Evolutionary conservation across 1,140 invertebrate genomes (phyloP), one percentile per base, ranked within the genome.

Genomic region (Drosophila ironensis): DNA sequence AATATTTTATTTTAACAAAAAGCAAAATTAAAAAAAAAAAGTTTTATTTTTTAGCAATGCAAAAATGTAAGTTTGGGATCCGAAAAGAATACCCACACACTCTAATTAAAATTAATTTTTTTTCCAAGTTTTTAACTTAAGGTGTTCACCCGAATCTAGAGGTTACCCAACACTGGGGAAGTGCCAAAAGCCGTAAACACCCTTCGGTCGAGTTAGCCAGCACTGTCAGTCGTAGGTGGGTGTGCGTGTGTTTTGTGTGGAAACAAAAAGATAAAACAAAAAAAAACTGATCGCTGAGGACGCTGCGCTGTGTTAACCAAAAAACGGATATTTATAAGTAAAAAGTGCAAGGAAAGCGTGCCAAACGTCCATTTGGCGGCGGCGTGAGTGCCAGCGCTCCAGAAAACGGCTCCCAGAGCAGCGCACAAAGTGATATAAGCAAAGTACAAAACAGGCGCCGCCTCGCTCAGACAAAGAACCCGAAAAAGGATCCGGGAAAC

Each of bases 401-500:
- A 57, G 35, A 50, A 45, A 22, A 38, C 24, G 33, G 14, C 37
- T 19, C 33, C 22, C 40, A 24, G 41, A 60, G 17, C 46, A 52
- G 40, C 46, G 50, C 38, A 35, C 33, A 24, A 52, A 71, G 76
- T 80, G 76, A 80, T 81, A 76, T 56, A 75, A 81, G 72, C 45
- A 60, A 75, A 80, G 76, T 80, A 80, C 75, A 80, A 80, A 80
- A 73, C 61, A 46, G 64, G 25, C 48, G 61, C 40, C 25, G 53
- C 61, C 47, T 53, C 47, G 38, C 77, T n/a, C n/a, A 82, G 81
- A 82, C 78, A 53, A 54, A 44, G 51, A 78, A 82, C 72, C 69
- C 47, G 56, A n/a, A n/a, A n/a, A n/a, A n/a, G n/a, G 14, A 16
- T 37, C 33, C 33, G 33, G n/a, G n/a, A n/a, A n/a, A n/a, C n/a